Percentiles rank a stretch among this genome's conserved stretches.
These are phyloP conservation scores for Lucinisca nassula DNA, from an alignment of 2,888 invertebrate species.

Conservation along the genomic window DNA sequence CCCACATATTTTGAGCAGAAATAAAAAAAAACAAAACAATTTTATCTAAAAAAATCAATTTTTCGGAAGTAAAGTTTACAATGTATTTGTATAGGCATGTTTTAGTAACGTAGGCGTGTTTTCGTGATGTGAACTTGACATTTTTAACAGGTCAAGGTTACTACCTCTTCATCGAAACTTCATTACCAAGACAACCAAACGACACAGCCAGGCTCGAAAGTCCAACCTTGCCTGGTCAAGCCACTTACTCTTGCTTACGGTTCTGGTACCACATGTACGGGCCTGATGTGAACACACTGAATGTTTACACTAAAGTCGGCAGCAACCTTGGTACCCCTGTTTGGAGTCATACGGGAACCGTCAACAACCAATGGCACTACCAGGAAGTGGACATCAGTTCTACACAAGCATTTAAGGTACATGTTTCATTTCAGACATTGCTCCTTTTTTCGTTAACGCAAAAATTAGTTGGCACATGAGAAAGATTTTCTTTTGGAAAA, in stretches of 20 bases:
- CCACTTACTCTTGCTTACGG: constrained; percentile 73
- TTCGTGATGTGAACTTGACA: neutral
- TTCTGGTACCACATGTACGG: constrained; percentile 87
- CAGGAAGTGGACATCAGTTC: constrained; percentile 70
- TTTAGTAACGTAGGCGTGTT: too few relatives aligned
- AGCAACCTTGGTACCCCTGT: constrained; percentile 67
- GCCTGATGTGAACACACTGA: constrained; percentile 81
- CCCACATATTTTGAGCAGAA: too few relatives aligned
- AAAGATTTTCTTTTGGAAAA: too few relatives aligned
- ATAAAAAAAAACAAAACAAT: too few relatives aligned
- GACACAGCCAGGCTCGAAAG: constrained; percentile 81
- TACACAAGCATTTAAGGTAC: constrained; percentile 46
- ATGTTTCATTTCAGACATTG: too few relatives aligned
- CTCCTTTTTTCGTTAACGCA: too few relatives aligned
- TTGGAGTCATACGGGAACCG: constrained; percentile 79
- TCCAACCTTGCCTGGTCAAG: constrained; percentile 61
- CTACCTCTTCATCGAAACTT: constrained; percentile 83
- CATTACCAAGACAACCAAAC: constrained; percentile 76
- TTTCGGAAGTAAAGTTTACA: too few relatives aligned
- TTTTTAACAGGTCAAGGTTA: constrained; percentile 86
- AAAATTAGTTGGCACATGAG: too few relatives aligned
- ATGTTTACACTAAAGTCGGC: constrained; percentile 77
- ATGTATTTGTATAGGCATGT: too few relatives aligned
- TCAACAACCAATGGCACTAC: constrained; percentile 80
- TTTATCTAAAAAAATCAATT: too few relatives aligned